Evolutionary conservation across 2,888 invertebrate genomes (phyloP), one percentile per base, ranked within the genome.

Genomic region (Pristionchus japonicus): DNA sequence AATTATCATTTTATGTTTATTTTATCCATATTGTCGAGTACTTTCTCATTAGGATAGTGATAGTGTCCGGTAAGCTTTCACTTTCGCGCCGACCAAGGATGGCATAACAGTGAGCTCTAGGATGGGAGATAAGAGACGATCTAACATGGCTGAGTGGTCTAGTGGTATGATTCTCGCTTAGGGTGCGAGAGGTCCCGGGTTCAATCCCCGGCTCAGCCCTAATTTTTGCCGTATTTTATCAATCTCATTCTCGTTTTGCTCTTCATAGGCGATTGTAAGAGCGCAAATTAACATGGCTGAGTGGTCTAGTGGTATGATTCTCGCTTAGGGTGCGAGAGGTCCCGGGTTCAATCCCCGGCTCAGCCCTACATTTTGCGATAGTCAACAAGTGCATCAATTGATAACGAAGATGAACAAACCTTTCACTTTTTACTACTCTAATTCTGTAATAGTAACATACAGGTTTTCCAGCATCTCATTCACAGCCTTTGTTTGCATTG

Each of bases 301-400:
- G 92, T 94, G 94, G 94, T 94, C 94, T 94, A 94, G 94, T 93
- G 94, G 94, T 93, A 94, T 94, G 94, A 94, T 94, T 94, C 93
- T 94, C 93, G 94, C 94, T 94, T 94, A 93, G 94, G 94, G 94
- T 94, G 94, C 94, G 94, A 94, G 93, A 94, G 94, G 94, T 94
- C 94, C 94, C 93, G 94, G 92, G 93, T 91, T 94, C 93, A 91
- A 93, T 92, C 93, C 92, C 92, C 92, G 91, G 92, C 90, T 90
- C 89, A 91, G 90, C 90, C 91, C 91, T 3, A 31, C 34, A 23
- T 52, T 82, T 82, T 49, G 37, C 49, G 27, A 23, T 64, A n/a
- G n/a, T n/a, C n/a, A n/a, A n/a, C n/a, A n/a, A n/a, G n/a, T n/a
- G n/a, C n/a, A n/a, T n/a, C n/a, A n/a, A n/a, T n/a, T n/a, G n/a